phyloP scores from a whole-genome alignment of 2,797 vertebrate species.

The Premnoplex brunnescens region DNA sequence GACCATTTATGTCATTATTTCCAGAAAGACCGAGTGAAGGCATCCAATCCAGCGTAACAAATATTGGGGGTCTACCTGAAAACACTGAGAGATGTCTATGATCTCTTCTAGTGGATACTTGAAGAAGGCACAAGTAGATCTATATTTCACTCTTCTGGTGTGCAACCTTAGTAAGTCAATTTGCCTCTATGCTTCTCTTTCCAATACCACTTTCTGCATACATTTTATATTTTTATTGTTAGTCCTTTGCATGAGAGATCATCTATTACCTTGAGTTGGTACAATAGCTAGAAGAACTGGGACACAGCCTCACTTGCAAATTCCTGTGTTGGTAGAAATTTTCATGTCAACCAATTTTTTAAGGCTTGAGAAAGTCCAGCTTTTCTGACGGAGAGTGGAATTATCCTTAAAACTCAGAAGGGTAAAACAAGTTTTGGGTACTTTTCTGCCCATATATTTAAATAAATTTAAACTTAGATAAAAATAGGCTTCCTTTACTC shows the following conservation, averaged over 20 bases:
- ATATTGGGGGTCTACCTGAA: background rate
- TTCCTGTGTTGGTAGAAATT: background rate
- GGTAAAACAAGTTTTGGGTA: background rate
- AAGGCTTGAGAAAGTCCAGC: background rate
- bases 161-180: background rate
- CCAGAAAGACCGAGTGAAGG: background rate
- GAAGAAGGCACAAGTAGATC: background rate
- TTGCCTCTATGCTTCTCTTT: background rate
- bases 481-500: background rate
- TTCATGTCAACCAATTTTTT: background rate
- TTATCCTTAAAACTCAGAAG: background rate
- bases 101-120: background rate
- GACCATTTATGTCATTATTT: background rate
- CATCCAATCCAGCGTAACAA: background rate
- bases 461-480: background rate
- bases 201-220: background rate
- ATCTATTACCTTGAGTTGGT: background rate
- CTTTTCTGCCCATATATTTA: background rate
- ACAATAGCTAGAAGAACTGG: background rate
- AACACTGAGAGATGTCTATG: background rate
- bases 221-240: background rate
- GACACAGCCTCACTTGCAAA: background rate
- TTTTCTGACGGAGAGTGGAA: background rate
- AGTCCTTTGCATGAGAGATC: background rate
- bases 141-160: background rate